Percentiles rank a stretch among this genome's conserved stretches.
Conservation (phyloP, 2,113 vertebrate species). For the Thunnus thynnus region DNA sequence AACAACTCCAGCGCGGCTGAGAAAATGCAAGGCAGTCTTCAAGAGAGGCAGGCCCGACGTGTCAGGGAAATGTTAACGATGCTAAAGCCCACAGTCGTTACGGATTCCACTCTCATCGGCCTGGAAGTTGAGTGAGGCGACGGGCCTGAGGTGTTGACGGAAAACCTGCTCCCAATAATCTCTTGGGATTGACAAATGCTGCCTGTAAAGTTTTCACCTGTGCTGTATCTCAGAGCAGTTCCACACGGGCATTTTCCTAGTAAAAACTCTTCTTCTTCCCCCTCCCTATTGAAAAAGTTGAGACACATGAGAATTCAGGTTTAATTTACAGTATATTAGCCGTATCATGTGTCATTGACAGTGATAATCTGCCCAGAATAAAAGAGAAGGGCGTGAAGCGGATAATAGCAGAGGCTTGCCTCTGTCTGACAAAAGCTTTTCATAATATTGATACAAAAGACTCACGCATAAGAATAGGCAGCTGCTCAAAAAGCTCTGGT, state of each 20-base stretch:
- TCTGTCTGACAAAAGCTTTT: constrained; percentile 84
- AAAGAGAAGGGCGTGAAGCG: constrained; percentile 71
- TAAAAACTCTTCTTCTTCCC: constrained; percentile 1
- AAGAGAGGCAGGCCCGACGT: constrained; percentile 84
- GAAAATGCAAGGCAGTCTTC: constrained; percentile 91
- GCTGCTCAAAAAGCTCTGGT: constrained; percentile 67
- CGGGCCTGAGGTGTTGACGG: constrained; percentile 69
- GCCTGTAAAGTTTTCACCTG: constrained; percentile 68
- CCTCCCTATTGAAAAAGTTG: background rate
- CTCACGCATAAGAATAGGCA: constrained; percentile 61
- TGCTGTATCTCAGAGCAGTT: constrained; percentile 35
- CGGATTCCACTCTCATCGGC: constrained; percentile 80
- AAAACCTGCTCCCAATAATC: constrained; percentile 70
- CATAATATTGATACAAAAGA: constrained; percentile 84
- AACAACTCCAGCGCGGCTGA: constrained; percentile 86
- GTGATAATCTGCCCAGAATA: constrained; percentile 60
- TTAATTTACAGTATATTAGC: constrained; percentile 70
- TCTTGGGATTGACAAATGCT: constrained; percentile 57
- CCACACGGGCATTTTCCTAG: constrained; percentile 20
- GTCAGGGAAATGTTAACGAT: constrained; percentile 91
- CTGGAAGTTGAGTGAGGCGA: constrained; percentile 68
- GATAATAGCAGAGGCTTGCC: constrained; percentile 86
- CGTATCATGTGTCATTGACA: constrained; percentile 62
- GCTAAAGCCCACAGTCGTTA: constrained; percentile 86
- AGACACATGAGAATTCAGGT: constrained; percentile 54